phyloP scores from a whole-genome alignment of 2,113 vertebrate genomes.

The Parus major region DNA sequence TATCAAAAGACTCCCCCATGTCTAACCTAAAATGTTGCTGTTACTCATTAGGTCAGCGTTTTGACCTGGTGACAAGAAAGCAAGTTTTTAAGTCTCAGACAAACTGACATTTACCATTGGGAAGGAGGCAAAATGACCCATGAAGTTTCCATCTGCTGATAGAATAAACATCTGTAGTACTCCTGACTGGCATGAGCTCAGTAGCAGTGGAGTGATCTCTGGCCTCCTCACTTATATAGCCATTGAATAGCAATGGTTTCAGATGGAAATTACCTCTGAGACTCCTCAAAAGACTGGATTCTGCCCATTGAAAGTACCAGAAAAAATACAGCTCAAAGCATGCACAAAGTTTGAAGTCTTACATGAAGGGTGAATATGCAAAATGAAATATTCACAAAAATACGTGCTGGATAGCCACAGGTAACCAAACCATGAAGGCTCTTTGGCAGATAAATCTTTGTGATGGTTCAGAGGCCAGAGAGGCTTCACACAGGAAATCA shows the following conservation, averaged over 20 bases:
- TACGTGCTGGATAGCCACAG: background rate
- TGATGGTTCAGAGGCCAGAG: background rate
- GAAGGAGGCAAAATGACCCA: slow-evolving; percentile 45
- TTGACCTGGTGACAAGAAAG: slow-evolving; percentile 12
- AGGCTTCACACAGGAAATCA: background rate
- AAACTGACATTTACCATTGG: slow-evolving; percentile 22
- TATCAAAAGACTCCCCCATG: background rate
- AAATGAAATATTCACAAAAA: background rate
- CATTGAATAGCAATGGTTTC: background rate
- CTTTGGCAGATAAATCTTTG: background rate
- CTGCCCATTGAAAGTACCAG: background rate
- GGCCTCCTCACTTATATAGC: background rate
- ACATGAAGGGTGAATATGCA: background rate
- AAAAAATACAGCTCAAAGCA: background rate
- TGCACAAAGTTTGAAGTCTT: background rate
- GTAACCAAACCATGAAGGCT: background rate
- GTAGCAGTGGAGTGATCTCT: background rate
- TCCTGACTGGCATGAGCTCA: slow-evolving; percentile 1
- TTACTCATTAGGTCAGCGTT: background rate
- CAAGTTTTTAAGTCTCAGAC: slow-evolving; percentile 3
- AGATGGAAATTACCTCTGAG: background rate
- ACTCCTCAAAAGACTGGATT: background rate
- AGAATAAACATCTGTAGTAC: slow-evolving; percentile 35
- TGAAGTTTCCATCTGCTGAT: slow-evolving; percentile 44
- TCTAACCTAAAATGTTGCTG: slow-evolving; percentile 5